Evolutionary conservation across 2,797 vertebrate species (phyloP), one percentile per base, ranked within the genome.

Genomic region (Pteronotus mesoamericanus): DNA sequence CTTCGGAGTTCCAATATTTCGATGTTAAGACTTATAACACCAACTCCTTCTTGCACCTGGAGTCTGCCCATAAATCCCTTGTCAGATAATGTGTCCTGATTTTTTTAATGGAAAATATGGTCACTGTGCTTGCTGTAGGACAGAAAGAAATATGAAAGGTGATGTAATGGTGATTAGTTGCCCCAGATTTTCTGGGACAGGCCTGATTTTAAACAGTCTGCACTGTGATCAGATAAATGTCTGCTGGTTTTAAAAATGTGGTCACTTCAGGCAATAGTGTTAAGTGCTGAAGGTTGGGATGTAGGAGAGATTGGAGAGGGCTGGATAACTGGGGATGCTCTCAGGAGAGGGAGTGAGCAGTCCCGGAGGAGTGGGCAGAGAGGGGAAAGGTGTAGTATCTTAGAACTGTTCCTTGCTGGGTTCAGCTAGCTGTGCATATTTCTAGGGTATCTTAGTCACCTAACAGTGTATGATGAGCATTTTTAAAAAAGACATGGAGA

Each of bases 21-120:
- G 86, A 97, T 96, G 95, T 91, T 91, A 69, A 96, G 93, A 96
- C 14, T 95, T 91, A 88, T 51, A 95, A 86, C 9, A 44, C 96
- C 95, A 86, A 55, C 86, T 92, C 46, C 77, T 82, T 91, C 80
- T 94, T 92, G 91, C 94, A 97, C 97, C 97, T 97, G 97, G 96
- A 96, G 66, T 74, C 75, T 86, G 83, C 96, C 94, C 86, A 94
- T 97, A 97, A 97, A 96, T 95, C 95, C 94, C 88, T 94, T 94
- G 4, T 91, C 79, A 97, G 96, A 97, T 96, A 96, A 96, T 92
- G 21, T 93, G 64, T 90, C 88, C 95, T 86, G 78, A 48, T 96
- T 82, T 53, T 55, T 83, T 84, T 68, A 6, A 91, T 93, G 96
- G 95, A 96, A 97, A 97, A 95, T 96, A 93, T 57, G 53, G 91